These are phyloP conservation scores for Campylorhamphus procurvoides DNA, from an alignment of 2,113 vertebrate genomes.

Conservation along the genomic window DNA sequence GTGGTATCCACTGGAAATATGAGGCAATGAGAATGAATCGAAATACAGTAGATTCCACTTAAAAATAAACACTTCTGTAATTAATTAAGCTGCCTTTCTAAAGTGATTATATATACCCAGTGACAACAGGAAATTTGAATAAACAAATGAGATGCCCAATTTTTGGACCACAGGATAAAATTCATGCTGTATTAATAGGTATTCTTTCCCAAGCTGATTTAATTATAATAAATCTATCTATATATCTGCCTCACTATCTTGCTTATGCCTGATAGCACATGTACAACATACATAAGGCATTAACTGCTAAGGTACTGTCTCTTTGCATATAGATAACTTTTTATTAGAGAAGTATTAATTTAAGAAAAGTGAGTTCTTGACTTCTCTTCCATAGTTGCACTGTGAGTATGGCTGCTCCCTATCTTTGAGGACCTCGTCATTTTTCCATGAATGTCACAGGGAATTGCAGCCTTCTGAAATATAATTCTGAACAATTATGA, in stretches of 20 bases:
- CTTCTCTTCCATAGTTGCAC: not conserved
- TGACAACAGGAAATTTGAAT: not conserved
- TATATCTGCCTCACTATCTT: not conserved
- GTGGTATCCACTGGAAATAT: not conserved
- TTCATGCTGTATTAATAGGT: not conserved
- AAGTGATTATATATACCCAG: not conserved
- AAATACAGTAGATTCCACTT: not conserved
- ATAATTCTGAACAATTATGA: not conserved
- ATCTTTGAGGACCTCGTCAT: not conserved
- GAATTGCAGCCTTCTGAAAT: not conserved
- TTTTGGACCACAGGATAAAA: not conserved
- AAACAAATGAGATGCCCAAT: not conserved
- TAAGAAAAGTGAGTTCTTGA: not conserved
- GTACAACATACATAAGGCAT: not conserved
- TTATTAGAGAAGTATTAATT: not conserved
- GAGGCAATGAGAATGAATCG: not conserved
- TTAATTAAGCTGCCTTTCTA: not conserved
- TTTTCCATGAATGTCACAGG: not conserved
- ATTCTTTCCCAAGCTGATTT: not conserved
- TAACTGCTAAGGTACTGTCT: not conserved
- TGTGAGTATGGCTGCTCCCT: not conserved
- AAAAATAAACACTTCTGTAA: not conserved
- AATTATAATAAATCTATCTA: not conserved
- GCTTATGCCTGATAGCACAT: not conserved
- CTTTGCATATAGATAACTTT: not conserved